Conservation (phyloP, 2,888 invertebrate species). For the Notodonta ziczac region DNA sequence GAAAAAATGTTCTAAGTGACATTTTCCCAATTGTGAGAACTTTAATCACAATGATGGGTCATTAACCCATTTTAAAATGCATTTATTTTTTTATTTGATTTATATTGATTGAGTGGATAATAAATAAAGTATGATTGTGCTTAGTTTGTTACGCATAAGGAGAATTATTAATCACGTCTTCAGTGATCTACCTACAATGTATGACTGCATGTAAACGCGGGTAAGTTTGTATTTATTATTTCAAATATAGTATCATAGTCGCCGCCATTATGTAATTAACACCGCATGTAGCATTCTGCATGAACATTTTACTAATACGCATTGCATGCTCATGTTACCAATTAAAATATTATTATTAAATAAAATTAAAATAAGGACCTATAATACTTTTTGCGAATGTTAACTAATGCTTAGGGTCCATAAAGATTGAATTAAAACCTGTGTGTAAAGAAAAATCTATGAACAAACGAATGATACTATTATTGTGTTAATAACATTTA, state of each 20-base stretch:
- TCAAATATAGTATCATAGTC: constrained; percentile 46
- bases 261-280: constrained; percentile 22
- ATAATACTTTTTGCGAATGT: not conserved
- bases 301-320: constrained; percentile 8
- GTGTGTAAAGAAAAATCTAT: not conserved
- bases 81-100: too few species aligned
- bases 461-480: not conserved
- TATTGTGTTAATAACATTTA: not conserved
- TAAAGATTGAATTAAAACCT: too few species aligned
- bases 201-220: constrained; percentile 52
- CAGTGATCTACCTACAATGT: constrained; percentile 30
- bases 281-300: constrained; percentile 29
- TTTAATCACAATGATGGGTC: too few species aligned
- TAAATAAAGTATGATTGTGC: too few species aligned
- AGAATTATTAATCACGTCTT: not conserved
- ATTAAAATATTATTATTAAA: not conserved
- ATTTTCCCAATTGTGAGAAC: not conserved
- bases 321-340: not conserved
- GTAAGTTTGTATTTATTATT: constrained; percentile 60
- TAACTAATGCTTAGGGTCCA: not conserved
- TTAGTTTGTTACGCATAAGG: too few species aligned
- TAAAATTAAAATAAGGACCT: not conserved
- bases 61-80: too few species aligned
- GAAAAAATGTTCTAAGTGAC: not conserved
- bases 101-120: too few species aligned